Evolutionary conservation across 2,888 invertebrate genomes (phyloP), one percentile per base, ranked within the genome.

Genomic region (Diarsia brunnea): DNA sequence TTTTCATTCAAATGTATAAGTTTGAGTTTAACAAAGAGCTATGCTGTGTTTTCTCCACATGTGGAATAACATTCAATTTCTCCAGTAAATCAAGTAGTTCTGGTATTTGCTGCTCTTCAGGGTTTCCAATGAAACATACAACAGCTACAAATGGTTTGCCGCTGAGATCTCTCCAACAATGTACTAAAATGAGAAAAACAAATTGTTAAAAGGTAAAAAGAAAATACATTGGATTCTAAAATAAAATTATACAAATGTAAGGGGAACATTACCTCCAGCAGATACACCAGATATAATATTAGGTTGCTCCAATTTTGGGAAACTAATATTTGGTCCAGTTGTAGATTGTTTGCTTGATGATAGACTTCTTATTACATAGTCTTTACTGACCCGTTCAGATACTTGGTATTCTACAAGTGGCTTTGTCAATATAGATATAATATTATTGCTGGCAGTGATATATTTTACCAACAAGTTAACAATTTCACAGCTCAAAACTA

Each of bases 281-380:
- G 94, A 89, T 43, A 96, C 91, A 55, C 97, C 97, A 77, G 95
- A 94, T 81, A 97, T 90, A 60, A 97, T 95, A 88, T 97, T 97
- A 43, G 97, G 97, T 86, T 96, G 96, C 85, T 97, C 96, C 72
- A 97, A 88, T 84, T 90, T 93, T n/a, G 91, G 89, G 85, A 91
- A 94, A 45, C 86, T 81, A 21, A 90, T 84, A 53, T 88, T 85
- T 27, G 87, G 69, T 19, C 66, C 75, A 60, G 87, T 89, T 58
- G 79, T 53, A 27, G 77, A 72, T 45, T 81, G 81, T 79, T 87
- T 87, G 65, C 87, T 88, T 72, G 96, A 92, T 65, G 83, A 89
- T 58, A 95, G 86, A 81, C 90, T 91, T 88, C 94, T 90, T 11
- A 96, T 89, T n/a, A 95, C 78, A 86, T 91, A 94, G 19, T 92